A percentile compares a stretch with the other conserved stretches of the same genome.
Conservation (phyloP, 2,888 invertebrate species). For the Oscheius myriophilus region DNA sequence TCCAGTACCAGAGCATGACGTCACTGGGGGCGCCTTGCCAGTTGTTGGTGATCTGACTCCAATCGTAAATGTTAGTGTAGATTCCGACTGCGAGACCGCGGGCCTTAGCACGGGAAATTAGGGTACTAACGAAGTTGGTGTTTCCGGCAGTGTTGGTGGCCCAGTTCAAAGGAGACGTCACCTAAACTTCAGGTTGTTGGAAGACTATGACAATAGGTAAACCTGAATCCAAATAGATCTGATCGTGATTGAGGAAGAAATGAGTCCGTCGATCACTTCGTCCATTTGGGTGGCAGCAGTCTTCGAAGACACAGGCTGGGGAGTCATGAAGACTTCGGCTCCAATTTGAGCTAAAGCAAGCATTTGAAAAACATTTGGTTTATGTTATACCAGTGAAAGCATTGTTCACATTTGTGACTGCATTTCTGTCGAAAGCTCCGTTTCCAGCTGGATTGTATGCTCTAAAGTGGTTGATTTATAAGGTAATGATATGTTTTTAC, state of each 20-base stretch:
- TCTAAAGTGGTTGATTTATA: slow-evolving; percentile 7
- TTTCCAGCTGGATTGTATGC: slow-evolving; percentile 45
- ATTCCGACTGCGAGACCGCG: slow-evolving; percentile 43
- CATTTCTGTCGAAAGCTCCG: slow-evolving; percentile 43
- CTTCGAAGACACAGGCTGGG: slow-evolving; percentile 42
- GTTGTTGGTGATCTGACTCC: slow-evolving; percentile 48
- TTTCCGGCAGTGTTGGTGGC: slow-evolving; percentile 33
- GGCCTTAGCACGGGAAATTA: slow-evolving; percentile 35
- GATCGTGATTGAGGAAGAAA: slow-evolving; percentile 39
- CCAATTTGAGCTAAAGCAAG: slow-evolving; percentile 49
- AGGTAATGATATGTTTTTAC: not conserved
- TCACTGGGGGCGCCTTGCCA: slow-evolving; percentile 1
- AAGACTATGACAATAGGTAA: too few species aligned
- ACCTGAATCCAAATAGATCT: slow-evolving; percentile 51
- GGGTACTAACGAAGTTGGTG: slow-evolving; percentile 46
- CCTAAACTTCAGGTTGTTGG: slow-evolving; percentile 21
- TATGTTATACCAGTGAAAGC: slow-evolving; percentile 34
- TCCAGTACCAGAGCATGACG: slow-evolving; percentile 39
- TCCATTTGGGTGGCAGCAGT: slow-evolving; percentile 44
- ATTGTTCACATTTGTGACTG: slow-evolving; percentile 39
- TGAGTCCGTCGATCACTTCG: slow-evolving; percentile 47
- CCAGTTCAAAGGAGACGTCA: slow-evolving; percentile 58
- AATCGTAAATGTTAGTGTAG: slow-evolving; percentile 53
- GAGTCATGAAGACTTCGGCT: slow-evolving; percentile 49
- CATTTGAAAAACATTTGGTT: too few species aligned